Evolutionary conservation across 2,888 invertebrate species (phyloP), one percentile per base, ranked within the genome.

Genomic region (Theodoxus fluviatilis): DNA sequence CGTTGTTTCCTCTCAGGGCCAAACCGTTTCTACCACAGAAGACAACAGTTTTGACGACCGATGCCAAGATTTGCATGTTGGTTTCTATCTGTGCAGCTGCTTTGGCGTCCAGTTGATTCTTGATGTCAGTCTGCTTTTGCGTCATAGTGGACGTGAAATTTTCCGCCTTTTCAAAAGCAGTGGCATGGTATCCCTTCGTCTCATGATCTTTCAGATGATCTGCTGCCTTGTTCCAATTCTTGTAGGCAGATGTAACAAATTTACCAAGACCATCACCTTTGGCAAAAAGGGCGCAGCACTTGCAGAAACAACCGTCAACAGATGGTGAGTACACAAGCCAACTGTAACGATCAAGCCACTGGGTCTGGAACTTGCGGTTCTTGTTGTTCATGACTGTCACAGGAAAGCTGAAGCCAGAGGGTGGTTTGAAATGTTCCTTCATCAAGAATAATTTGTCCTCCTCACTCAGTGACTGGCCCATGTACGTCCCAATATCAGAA

Each of bases 21-120:
- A 76, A 72, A 52, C 72, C 73, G 57, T 75, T 74, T 3, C 67
- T 38, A 43, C 74, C 72, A 67, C 76, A 75, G 1, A 76, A 43
- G 37, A 76, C 49, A 43, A 77, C 69, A 7, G 71, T 72, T 67
- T 74, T 70, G 28, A 75, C 68, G 4, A 75, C 69, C 3, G 49
- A 49, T 69, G 38, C 40, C 28, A 77, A 67, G 12, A 75, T 65
- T 22, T 71, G 67, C 40, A 67, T 69, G 66, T 77, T 75, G 55
- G 25, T 57, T 15, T 52, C 61, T 38, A 72, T 33, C 33, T 33
- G 38, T n/a, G 35, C 28, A 28, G 31, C 57, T 15, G 57, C n/a
- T 25, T 3, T 15, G 15, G 22, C 57, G 33, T 3, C 18, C 57
- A 7, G 28, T 25, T 22, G 28, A 33, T 18, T 25, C 22, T 57